Base-by-base conservation (phyloP, 2,797 vertebrate genomes). In the Phoebastria nigripes region DNA sequence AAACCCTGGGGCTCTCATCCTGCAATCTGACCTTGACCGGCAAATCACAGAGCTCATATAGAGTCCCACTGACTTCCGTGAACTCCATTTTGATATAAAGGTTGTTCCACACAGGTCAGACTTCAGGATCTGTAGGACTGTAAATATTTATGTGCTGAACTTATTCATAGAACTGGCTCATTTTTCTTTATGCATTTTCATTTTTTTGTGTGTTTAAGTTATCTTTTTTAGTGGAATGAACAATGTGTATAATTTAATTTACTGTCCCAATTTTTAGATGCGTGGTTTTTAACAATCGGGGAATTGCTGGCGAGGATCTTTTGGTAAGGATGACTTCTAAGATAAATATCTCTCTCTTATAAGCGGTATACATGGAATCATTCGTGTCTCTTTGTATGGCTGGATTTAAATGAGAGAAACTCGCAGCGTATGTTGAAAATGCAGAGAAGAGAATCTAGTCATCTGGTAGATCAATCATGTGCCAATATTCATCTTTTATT, bases 261-360 rank as follows among this genome's bases (percentile, higher is more conserved):
- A 14, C 70, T 96, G 88, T 97, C 74, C 93, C 94, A 17, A 87
- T 89, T 99, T 99, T 97, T 98, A 99, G 99, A 97, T 99, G 99
- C 69, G 98, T 99, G 94, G 99, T 99, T 63, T 99, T 99, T 98
- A 99, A 99, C 98, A 99, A 99, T 97, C 98, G 99, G 97, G 99
- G 99, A 59, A 98, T 99, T 84, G 98, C 99, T 26, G 99, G 99
- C n/a, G 99, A 99, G 97, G 99, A 98, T 39, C 98, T 99, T 59
- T 97, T 99, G 99, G 99, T 99, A 98, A 99, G 98, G 87, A 94
- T 97, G 91, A 70, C 77, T 95, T 91, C 70, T 69, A 96, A 94
- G 55, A 94, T 87, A 79, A 92, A 61, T 13, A 31, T 73, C 47
- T 93, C 52, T 77, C 44, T 31, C 5, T 7, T 73, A 25, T 26